A percentile compares a stretch with the other conserved stretches of the same genome.
Conservation (phyloP, 30 jellyfish, hydroid and myxozoan genomes). For the Aurelia aurita region DNA sequence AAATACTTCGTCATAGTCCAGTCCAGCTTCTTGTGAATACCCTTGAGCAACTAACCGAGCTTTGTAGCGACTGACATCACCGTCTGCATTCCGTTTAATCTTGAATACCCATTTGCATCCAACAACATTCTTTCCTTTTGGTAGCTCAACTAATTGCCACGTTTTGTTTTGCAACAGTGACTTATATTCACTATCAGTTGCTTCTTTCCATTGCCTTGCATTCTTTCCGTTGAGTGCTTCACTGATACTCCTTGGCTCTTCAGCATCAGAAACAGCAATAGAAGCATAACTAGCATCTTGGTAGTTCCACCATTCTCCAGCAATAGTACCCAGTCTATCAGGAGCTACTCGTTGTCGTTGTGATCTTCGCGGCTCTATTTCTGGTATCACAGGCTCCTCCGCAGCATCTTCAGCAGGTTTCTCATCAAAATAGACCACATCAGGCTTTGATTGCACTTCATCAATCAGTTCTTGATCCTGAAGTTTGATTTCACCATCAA, state of each 20-base stretch:
- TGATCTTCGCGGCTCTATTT: conserved; percentile 12
- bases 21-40: conserved; percentile 63
- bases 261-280: conserved; percentile 46
- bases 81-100: conserved; percentile 51
- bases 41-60: conserved; percentile 76
- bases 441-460: neutral
- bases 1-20: conserved; percentile 25
- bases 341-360: conserved; percentile 43
- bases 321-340: conserved; percentile 18
- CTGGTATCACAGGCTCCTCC: conserved; percentile 9
- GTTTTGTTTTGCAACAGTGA: conserved; percentile 32
- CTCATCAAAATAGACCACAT: conserved; percentile 1
- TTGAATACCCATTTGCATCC: conserved; percentile 72
- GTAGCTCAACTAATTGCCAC: conserved; percentile 50
- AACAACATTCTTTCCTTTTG: conserved; percentile 20
- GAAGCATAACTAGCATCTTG: no score
- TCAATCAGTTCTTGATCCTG: conserved; percentile 7
- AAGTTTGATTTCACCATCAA: conserved; percentile 1
- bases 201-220: conserved; percentile 50
- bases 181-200: conserved; percentile 26
- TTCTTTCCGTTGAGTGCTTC: conserved; percentile 42
- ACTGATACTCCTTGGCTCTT: conserved; percentile 37
- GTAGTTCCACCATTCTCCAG: conserved; percentile 63
- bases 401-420: conserved; percentile 10
- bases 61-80: conserved; percentile 48